Evolutionary conservation across 2,888 invertebrate genomes (phyloP), one percentile per base, ranked within the genome.

Genomic region (Drosophila austrosaltans): DNA sequence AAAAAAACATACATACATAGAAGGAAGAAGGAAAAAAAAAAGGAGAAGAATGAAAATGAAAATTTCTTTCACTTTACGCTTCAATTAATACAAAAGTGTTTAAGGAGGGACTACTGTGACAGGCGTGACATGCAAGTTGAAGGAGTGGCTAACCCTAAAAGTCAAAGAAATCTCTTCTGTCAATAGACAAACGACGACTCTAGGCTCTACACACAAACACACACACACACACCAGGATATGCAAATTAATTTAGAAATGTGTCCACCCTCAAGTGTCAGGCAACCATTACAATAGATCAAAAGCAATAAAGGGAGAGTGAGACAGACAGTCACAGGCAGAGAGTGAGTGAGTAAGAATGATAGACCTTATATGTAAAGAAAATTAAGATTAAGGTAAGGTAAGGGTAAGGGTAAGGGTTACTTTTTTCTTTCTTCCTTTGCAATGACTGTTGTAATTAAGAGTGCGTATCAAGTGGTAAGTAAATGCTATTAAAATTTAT

Each of bases 51-150:
- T 40, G 59, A 8, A 25, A 25, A 57, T 68, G 40, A 64, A 73
- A 63, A 64, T 76, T 79, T 86, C 86, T 82, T 83, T 87, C 79
- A 84, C 84, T 82, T 84, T 83, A 88, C 87, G 86, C 88, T 84
- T 87, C 84, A 87, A 88, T 87, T 89, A 88, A 83, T 88, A 82
- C 82, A 81, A 87, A 88, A 86, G 86, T 88, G 86, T 86, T 88
- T 86, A 78, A 74, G 22, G 57, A 63, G 66, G 84, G 78, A 81
- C 77, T 40, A n/a, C 69, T 53, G 75, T 77, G 82, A 79, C 84
- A 80, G 77, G 75, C 74, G 62, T 85, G 85, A 84, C 78, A 75
- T 58, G 74, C 72, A 56, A 74, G 76, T 66, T 67, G 73, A 77
- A 70, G 70, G 72, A 74, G 74, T 72, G 67, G 36, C 48, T 79